These are phyloP conservation scores for Steinernema carpocapsae DNA, from an alignment of 2,888 invertebrate genomes.

Conservation along the genomic window DNA sequence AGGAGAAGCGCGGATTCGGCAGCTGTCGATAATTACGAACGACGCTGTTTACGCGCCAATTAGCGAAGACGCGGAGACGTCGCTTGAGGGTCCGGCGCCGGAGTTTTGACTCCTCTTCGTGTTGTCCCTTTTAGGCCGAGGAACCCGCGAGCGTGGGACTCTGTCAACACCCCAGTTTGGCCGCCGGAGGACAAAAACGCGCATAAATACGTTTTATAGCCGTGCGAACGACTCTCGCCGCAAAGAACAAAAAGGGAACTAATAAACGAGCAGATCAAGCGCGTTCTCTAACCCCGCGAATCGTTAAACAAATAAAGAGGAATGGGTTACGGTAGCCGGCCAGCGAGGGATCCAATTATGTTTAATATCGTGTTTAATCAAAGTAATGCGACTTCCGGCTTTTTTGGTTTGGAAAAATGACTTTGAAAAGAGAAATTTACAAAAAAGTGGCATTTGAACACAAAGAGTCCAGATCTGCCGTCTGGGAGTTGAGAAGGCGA, in stretches of 20 bases:
- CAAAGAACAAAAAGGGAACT: background rate
- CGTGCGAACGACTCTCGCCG: slow-evolving; percentile 5
- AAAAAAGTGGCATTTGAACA: too few species aligned
- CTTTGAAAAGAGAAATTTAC: too few species aligned
- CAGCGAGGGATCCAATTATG: background rate
- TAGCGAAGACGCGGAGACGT: slow-evolving; percentile 14
- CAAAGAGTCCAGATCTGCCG: too few species aligned
- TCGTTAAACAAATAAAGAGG: background rate
- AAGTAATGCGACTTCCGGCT: too few species aligned
- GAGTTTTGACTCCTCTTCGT: slow-evolving; percentile 8
- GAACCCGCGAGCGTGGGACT: background rate
- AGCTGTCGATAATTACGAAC: slow-evolving; percentile 25
- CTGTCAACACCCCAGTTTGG: too few species aligned
- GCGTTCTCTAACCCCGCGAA: background rate
- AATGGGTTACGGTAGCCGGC: slow-evolving; percentile 20
- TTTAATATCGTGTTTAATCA: background rate
- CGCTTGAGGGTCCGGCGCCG: background rate
- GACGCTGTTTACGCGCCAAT: slow-evolving; percentile 33
- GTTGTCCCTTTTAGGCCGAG: background rate
- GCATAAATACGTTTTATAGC: background rate
- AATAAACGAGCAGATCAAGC: background rate
- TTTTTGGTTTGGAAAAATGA: too few species aligned
- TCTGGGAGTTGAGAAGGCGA: too few species aligned
- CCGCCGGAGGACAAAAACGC: background rate
- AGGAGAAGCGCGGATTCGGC: slow-evolving; percentile 27